phyloP scores from a whole-genome alignment of 2,888 invertebrate species.

The Alviniconcha strummeri region DNA sequence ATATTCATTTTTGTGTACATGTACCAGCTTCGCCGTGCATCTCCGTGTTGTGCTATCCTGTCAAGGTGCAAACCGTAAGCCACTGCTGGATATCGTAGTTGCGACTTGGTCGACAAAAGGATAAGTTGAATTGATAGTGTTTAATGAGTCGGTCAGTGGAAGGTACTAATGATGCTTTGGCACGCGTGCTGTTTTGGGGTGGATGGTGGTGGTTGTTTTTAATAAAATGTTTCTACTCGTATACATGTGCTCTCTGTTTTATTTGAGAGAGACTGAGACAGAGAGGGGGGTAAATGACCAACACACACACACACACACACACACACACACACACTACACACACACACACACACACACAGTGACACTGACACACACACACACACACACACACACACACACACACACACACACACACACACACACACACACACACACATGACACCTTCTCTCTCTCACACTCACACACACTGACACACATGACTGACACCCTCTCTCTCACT shows the following conservation, averaged over 20 bases:
- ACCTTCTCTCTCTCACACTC: not conserved
- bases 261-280: no score
- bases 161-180: no score
- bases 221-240: no score
- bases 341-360: constrained; percentile 5
- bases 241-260: no score
- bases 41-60: no score
- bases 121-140: no score
- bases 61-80: no score
- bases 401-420: not conserved
- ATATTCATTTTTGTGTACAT: no score
- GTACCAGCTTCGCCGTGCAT: no score
- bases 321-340: constrained; percentile 1
- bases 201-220: not conserved
- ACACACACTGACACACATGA: not conserved
- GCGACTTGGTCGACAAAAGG: no score
- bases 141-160: no score
- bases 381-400: not conserved
- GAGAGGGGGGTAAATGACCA: not conserved
- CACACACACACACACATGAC: not conserved
- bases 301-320: constrained; percentile 11
- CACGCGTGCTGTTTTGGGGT: not conserved
- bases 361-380: constrained; percentile 1
- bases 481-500: not conserved
- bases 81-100: no score